Conservation (phyloP, 2,888 invertebrate species). For the Cheilosia soror region DNA sequence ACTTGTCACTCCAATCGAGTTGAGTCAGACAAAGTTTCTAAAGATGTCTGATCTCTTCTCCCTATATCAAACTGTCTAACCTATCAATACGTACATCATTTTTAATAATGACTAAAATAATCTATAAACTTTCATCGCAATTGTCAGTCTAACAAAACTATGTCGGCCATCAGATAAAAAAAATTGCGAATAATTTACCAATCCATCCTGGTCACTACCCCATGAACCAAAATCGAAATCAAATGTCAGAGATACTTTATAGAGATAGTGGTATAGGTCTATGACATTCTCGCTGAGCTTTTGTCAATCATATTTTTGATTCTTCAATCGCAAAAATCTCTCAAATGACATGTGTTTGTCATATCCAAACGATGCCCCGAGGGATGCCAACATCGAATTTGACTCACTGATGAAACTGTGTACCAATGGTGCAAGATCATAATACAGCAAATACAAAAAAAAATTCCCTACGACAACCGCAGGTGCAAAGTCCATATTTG, state of each 20-base stretch:
- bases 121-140: slow-evolving; percentile 21
- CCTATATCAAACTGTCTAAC: too few relatives aligned
- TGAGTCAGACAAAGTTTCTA: too few relatives aligned
- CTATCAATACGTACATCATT: too few relatives aligned
- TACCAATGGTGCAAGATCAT: too few relatives aligned
- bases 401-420: too few relatives aligned
- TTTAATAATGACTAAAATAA: not conserved
- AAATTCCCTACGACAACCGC: not conserved
- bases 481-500: slow-evolving; percentile 13
- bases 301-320: too few relatives aligned
- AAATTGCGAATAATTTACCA: slow-evolving; percentile 1
- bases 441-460: too few relatives aligned
- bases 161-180: too few relatives aligned
- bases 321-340: too few relatives aligned
- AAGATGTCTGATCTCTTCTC: too few relatives aligned
- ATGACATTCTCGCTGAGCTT: too few relatives aligned
- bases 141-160: not conserved
- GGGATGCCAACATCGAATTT: slow-evolving; percentile 22
- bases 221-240: slow-evolving; percentile 4
- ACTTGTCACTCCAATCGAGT: too few relatives aligned
- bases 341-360: slow-evolving; percentile 30
- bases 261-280: slow-evolving; percentile 2
- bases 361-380: slow-evolving; percentile 25
- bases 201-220: not conserved
- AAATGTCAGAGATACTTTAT: slow-evolving; percentile 53